Percentiles rank a stretch among this genome's conserved stretches.
Evolutionary conservation across 2,888 invertebrate species (phyloP).

Genomic region (Amiota minor): DNA sequence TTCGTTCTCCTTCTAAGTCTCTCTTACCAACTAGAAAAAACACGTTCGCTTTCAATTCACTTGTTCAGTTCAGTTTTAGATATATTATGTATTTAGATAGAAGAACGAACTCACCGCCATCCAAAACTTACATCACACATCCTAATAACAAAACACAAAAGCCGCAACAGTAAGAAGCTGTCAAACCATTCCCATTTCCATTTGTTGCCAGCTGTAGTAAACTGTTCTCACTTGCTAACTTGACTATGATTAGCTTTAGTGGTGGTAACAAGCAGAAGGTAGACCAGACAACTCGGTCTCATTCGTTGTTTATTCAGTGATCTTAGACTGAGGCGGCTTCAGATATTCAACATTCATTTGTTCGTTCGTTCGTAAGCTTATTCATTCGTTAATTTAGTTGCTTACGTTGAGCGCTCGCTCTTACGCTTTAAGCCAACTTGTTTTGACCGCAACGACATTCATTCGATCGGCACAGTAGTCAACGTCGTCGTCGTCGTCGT

Average conservation of each 20-base stretch:
- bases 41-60: no score
- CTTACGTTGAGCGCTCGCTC: conserved; percentile 8
- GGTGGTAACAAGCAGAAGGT: neutral
- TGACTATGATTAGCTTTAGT: neutral
- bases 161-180: neutral
- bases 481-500: neutral
- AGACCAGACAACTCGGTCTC: neutral
- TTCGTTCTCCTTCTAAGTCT: no score
- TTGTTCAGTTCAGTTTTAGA: no score
- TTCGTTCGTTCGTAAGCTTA: neutral
- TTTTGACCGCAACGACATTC: neutral
- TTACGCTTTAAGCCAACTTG: conserved; percentile 24
- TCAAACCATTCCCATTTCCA: conserved; percentile 9
- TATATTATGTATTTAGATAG: no score
- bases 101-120: no score
- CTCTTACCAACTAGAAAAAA: no score
- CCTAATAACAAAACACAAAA: neutral
- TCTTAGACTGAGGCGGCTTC: conserved; percentile 26
- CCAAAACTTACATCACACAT: no score
- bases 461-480: neutral
- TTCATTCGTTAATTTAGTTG: neutral
- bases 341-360: neutral
- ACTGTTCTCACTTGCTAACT: conserved; percentile 6
- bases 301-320: conserved; percentile 8
- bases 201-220: neutral